Evolutionary conservation across 1,140 invertebrate genomes (phyloP), one percentile per base, ranked within the genome.

Genomic region (Drosophila murphyi): DNA sequence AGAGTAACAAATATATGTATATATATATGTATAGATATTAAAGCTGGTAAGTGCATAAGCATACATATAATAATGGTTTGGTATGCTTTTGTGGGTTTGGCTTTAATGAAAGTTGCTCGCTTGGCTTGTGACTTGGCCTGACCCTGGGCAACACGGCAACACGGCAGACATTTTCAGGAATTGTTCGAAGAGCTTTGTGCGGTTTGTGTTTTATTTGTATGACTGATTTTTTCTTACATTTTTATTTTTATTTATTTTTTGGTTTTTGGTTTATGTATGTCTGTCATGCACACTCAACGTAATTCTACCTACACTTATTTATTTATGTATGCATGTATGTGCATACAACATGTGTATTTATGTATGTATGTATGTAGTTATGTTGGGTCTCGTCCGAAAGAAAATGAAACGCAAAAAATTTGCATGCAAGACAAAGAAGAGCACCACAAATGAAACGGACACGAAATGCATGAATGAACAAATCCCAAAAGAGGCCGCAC

Each of bases 61-160:
- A 28, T 55, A 8, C 5, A 7, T 57, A 51, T 74, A 50, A 69
- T 64, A 47, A 37, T 51, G 52, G 43, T 12, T 41, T 72, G 43
- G 55, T 50, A 69, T 59, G 69, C 63, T 63, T 63, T 72, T 79
- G 74, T 79, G 74, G 77, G 77, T 73, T 79, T 77, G 77, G 77
- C 77, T 79, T 77, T 74, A 78, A 77, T 80, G 78, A 80, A 80
- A 80, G 75, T 80, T 80, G 74, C 69, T 74, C 63, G 78, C 70
- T 63, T 69, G 70, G 59, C 70, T 77, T 77, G 75, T 77, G 77
- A 73, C 77, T 77, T 54, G 70, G 68, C 69, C 64, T 80, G 78
- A 80, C 78, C 78, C 78, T 80, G 78, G 76, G 75, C 75, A 78
- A 77, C 68, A 79, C 51, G 41, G 39, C 50, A 61, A 32, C 35